Evolutionary conservation across 2,888 invertebrate genomes (phyloP).

Genomic region (Tineola bisselliella): DNA sequence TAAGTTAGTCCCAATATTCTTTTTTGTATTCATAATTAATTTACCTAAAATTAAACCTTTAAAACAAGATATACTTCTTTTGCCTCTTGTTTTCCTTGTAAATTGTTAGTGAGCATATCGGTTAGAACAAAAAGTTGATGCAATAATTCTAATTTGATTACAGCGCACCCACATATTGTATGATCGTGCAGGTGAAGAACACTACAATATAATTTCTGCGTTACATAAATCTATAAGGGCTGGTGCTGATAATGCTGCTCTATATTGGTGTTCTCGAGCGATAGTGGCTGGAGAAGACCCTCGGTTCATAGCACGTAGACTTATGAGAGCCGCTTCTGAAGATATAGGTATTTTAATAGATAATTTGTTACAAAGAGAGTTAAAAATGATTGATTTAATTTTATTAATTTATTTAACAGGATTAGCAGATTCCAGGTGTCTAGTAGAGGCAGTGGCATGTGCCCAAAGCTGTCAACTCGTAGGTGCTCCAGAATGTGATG

Average conservation of each 20-base stretch:
- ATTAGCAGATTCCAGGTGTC: constrained; percentile 71
- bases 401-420: constrained; percentile 43
- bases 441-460: constrained; percentile 76
- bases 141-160: constrained; percentile 15
- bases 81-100: not conserved
- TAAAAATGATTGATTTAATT: no score
- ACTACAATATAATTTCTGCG: constrained; percentile 85
- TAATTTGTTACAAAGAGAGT: no score
- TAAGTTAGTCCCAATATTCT: not conserved
- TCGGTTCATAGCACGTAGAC: constrained; percentile 76
- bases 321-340: constrained; percentile 80
- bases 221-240: constrained; percentile 86
- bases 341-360: constrained; percentile 82
- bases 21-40: no score
- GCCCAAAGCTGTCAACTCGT: constrained; percentile 82
- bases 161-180: constrained; percentile 81
- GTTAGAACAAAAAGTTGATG: not conserved
- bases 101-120: not conserved
- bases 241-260: constrained; percentile 80
- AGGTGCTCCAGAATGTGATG: constrained; percentile 85
- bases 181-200: constrained; percentile 82
- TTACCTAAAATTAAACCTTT: no score
- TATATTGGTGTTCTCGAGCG: constrained; percentile 86
- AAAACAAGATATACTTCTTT: no score
- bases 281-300: constrained; percentile 84